Evolutionary conservation across 2,797 vertebrate species (phyloP), one percentile per base, ranked within the genome.

Genomic region (Sphaeramia orbicularis): DNA sequence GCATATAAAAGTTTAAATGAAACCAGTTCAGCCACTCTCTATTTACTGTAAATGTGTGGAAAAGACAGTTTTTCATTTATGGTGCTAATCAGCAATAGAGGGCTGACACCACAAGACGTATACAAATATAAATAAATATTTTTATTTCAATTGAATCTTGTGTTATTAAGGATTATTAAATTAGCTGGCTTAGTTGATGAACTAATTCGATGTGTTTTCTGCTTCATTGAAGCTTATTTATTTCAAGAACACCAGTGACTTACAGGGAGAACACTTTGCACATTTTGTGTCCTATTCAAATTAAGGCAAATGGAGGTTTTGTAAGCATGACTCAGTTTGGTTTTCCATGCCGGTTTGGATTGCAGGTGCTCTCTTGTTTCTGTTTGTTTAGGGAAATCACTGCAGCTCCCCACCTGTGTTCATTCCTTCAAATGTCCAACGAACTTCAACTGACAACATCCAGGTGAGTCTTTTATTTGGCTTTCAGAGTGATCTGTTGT

Each of bases 321-420:
- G 36, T 16, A 32, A 24, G 50, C 53, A 41, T 30, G 79, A 72
- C 75, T 60, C 53, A 45, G 67, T 61, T 75, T 78, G 1, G 14
- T 47, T 69, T 76, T 80, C 47, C 62, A 63, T 61, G 47, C 27
- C 6, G 27, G 21, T 37, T 91, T 90, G 88, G 90, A 82, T 92
- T 51, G 61, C 86, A 88, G 91, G 88, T 91, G 84, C 78, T 76
- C 70, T 69, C 68, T 58, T 36, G 7, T 45, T 21, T 72, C 14
- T 85, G 87, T 92, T 93, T 93, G 90, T 92, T 90, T 93, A 93
- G 86, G 91, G 87, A 94, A 94, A 94, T 93, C 88, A 83, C 86
- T 56, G 81, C 87, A 88, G 67, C 61, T 51, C 62, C 75, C 76
- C 87, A 78, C 75, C 74, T 81, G 79, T 53, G 35, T 10, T 58